Conservation (phyloP, 2,797 vertebrate species). For the Antrozous pallidus region DNA sequence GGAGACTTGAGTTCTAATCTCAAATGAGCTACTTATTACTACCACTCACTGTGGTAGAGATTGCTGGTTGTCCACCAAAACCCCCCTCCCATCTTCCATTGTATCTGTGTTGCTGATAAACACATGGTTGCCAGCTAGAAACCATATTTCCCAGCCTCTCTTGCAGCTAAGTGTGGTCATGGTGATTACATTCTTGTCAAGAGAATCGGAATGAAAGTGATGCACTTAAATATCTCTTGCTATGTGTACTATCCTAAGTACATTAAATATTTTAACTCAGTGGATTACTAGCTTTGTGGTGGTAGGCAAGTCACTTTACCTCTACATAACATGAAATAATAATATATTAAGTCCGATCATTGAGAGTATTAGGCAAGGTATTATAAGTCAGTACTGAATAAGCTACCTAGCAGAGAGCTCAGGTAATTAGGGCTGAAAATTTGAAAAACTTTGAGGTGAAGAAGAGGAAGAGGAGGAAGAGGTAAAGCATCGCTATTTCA, state of each 20-base stretch:
- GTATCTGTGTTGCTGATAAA: not conserved
- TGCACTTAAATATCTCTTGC: not conserved
- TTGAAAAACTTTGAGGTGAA: not conserved
- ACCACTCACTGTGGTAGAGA: not conserved
- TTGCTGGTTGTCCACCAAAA: not conserved
- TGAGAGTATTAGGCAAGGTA: not conserved
- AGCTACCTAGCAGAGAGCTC: not conserved
- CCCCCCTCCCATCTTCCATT: not conserved
- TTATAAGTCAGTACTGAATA: not conserved
- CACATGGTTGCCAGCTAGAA: not conserved
- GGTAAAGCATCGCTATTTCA: not conserved
- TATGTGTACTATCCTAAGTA: not conserved
- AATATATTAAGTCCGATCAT: not conserved
- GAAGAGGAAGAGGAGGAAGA: not conserved
- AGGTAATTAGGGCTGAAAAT: not conserved
- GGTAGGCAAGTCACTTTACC: not conserved
- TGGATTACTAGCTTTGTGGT: not conserved
- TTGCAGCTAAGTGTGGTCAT: not conserved
- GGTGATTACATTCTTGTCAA: not conserved
- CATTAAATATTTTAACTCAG: not conserved
- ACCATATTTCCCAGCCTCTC: not conserved
- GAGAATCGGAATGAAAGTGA: not conserved
- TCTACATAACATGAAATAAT: not conserved
- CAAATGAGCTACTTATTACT: not conserved
- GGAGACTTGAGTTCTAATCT: conserved; percentile 6